These are phyloP conservation scores for Drosophila albomicans DNA, from an alignment of 1,140 invertebrate species.

Conservation along the genomic window DNA sequence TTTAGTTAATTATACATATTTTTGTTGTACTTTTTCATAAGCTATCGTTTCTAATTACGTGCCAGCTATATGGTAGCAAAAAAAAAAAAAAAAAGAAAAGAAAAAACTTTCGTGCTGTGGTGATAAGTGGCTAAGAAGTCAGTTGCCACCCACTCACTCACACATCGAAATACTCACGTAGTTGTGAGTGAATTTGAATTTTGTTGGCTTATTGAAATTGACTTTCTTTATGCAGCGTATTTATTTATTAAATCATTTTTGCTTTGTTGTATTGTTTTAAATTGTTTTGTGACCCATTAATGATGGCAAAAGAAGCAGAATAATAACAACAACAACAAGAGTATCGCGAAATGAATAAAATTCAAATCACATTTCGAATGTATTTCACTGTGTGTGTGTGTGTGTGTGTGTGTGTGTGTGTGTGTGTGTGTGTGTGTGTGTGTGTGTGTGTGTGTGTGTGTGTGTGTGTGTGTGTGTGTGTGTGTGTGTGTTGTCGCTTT, in stretches of 20 bases:
- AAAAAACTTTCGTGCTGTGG: slow-evolving; percentile 32
- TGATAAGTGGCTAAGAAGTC: slow-evolving; percentile 29
- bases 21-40: slow-evolving; percentile 1
- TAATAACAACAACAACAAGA: background rate
- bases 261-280: slow-evolving; percentile 11
- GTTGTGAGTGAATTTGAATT: background rate
- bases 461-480: background rate
- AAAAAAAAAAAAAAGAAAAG: too few relatives aligned
- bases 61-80: slow-evolving; percentile 14
- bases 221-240: slow-evolving; percentile 30
- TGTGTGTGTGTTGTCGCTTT: slow-evolving; percentile 1
- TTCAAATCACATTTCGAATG: slow-evolving; percentile 45
- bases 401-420: background rate
- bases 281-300: slow-evolving; percentile 36
- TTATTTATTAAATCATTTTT: slow-evolving; percentile 14
- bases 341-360: slow-evolving; percentile 37
- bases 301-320: background rate
- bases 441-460: background rate
- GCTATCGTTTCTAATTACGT: slow-evolving; percentile 54
- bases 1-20: background rate
- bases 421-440: background rate
- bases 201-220: slow-evolving; percentile 18
- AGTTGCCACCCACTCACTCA: slow-evolving; percentile 19
- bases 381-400: slow-evolving; percentile 14
- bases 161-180: background rate